A percentile compares a stretch with the other conserved stretches of the same genome.
These are phyloP conservation scores for Dysdera silvatica DNA, from an alignment of 1,140 invertebrate species.

Conservation along the genomic window DNA sequence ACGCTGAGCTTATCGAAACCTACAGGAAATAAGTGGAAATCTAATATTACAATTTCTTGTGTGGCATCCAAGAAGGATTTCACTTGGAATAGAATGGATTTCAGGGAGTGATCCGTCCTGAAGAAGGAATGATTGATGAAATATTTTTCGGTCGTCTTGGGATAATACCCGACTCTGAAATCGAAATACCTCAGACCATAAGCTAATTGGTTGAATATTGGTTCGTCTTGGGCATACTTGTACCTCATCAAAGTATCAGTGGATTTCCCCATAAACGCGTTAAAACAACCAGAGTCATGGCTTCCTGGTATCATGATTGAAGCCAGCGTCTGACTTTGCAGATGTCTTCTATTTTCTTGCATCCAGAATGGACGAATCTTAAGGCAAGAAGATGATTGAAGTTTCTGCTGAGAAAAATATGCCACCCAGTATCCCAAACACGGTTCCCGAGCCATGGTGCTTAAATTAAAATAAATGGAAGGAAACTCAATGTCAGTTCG, in stretches of 20 bases:
- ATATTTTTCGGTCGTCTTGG: constrained; percentile 44
- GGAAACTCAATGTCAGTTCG: constrained; percentile 21
- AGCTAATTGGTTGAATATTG: constrained; percentile 67
- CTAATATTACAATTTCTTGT: constrained; percentile 58
- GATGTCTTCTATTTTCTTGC: constrained; percentile 43
- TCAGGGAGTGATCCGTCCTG: constrained; percentile 35
- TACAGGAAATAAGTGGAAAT: constrained; percentile 56
- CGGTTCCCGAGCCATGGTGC: not conserved
- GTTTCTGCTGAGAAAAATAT: constrained; percentile 31
- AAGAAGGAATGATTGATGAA: constrained; percentile 55
- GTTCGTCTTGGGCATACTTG: constrained; percentile 55
- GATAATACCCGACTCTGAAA: constrained; percentile 56
- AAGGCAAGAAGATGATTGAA: constrained; percentile 42
- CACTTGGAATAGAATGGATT: constrained; percentile 29
- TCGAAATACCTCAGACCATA: constrained; percentile 69
- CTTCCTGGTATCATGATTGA: constrained; percentile 55
- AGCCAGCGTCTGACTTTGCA: constrained; percentile 44
- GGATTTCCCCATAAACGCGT: constrained; percentile 44
- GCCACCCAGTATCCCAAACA: constrained; percentile 43
- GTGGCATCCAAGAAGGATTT: constrained; percentile 49
- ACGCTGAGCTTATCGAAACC: constrained; percentile 34
- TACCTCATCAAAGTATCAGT: constrained; percentile 47
- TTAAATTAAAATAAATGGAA: constrained; percentile 10
- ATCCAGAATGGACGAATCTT: constrained; percentile 54
- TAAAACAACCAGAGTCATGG: constrained; percentile 55